Conservation (phyloP, 1,140 invertebrate species). For the Sitobion miscanthi region DNA sequence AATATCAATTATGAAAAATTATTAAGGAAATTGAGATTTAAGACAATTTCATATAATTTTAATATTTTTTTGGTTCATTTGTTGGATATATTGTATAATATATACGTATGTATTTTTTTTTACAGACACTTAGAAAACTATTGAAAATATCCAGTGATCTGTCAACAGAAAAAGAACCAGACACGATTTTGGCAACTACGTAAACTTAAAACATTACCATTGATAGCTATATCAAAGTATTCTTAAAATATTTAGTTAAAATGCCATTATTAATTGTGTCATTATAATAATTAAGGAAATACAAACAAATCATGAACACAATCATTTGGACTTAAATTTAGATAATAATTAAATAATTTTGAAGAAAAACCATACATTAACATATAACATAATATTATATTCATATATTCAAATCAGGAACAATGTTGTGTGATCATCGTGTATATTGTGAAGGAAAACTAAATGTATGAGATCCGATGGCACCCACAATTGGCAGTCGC, state of each 20-base stretch:
- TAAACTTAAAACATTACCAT: conserved; percentile 16
- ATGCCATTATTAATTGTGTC: conserved; percentile 32
- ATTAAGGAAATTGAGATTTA: not conserved
- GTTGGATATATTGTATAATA: not conserved
- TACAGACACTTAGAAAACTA: conserved; percentile 39
- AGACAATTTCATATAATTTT: not conserved
- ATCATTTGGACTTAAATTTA: conserved; percentile 23
- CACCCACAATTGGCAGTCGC: conserved; percentile 83
- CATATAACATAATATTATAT: conserved; percentile 4
- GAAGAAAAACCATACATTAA: conserved; percentile 32
- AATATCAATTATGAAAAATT: not conserved
- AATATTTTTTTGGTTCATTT: not conserved
- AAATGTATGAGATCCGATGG: conserved; percentile 83
- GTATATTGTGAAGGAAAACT: conserved; percentile 90
- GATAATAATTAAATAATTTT: conserved; percentile 18
- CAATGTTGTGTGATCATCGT: conserved; percentile 65
- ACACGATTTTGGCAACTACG: not conserved
- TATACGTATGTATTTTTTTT: not conserved
- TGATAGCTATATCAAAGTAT: not conserved
- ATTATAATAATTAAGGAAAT: conserved; percentile 32
- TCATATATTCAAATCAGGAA: conserved; percentile 46
- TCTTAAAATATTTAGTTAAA: not conserved
- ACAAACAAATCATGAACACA: conserved; percentile 18
- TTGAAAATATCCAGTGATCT: conserved; percentile 51
- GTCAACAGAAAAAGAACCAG: not conserved